A percentile compares a stretch with the other conserved stretches of the same genome.
phyloP scores from a whole-genome alignment of 2,113 vertebrate genomes.

The Haemorhous mexicanus region DNA sequence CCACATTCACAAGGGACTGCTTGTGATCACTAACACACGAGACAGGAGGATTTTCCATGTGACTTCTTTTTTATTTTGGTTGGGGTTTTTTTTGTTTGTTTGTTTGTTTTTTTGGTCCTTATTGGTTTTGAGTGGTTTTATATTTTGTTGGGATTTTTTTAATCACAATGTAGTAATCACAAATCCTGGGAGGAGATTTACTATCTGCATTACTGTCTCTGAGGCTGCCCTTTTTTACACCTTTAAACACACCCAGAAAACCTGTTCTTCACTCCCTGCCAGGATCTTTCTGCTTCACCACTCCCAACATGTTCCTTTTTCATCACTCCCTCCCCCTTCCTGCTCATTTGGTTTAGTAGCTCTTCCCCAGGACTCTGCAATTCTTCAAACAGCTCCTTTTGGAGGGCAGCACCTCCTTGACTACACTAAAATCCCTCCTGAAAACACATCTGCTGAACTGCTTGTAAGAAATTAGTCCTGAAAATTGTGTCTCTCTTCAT shows the following conservation, averaged over 20 bases:
- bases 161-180: background rate
- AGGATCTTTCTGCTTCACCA: background rate
- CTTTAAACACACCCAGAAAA: background rate
- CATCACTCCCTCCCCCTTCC: background rate
- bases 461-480: conserved; percentile 13
- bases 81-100: no score
- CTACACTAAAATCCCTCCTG: conserved; percentile 8
- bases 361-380: background rate
- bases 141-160: background rate
- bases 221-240: background rate
- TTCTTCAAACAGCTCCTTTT: conserved; percentile 8
- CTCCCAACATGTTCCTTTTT: background rate
- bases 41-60: background rate
- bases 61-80: background rate
- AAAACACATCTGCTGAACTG: conserved; percentile 30
- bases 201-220: background rate
- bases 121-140: background rate
- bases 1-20: background rate
- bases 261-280: background rate
- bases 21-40: background rate
- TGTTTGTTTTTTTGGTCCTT: background rate
- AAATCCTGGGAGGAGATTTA: background rate
- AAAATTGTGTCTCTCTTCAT: background rate
- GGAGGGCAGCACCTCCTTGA: conserved; percentile 41
- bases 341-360: background rate